Percentiles rank a stretch among this genome's conserved stretches.
Conservation (phyloP, 1,140 invertebrate genomes). For the Aleiodes sp. region DNA sequence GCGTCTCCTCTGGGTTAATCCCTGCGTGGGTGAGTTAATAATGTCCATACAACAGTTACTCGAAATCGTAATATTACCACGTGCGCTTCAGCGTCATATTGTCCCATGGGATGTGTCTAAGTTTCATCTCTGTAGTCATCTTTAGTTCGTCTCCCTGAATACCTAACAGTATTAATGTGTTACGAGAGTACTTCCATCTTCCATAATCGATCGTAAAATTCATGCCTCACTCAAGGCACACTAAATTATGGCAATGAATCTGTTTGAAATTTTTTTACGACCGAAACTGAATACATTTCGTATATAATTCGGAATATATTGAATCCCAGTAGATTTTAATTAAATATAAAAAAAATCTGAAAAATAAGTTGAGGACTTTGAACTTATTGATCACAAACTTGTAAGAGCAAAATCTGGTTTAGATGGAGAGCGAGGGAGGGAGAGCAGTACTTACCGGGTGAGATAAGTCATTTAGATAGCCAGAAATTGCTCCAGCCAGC, state of each 20-base stretch:
- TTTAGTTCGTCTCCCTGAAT: neutral
- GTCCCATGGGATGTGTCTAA: conserved; percentile 10
- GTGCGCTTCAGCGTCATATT: neutral
- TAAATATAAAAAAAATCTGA: neutral
- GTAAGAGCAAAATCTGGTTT: neutral
- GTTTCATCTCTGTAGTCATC: conserved; percentile 4
- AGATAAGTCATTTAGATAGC: conserved; percentile 39
- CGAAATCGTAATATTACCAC: conserved; percentile 1
- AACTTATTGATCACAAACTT: conserved; percentile 21
- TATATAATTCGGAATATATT: too few relatives aligned
- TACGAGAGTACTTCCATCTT: neutral
- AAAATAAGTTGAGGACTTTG: neutral
- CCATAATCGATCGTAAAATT: conserved; percentile 18
- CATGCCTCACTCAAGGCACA: too few relatives aligned
- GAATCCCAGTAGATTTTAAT: too few relatives aligned
- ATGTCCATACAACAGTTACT: neutral
- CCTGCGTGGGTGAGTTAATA: conserved; percentile 83
- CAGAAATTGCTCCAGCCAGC: conserved; percentile 24
- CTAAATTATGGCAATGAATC: too few relatives aligned
- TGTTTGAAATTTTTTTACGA: too few relatives aligned
- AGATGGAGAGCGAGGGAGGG: neutral
- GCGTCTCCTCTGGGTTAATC: conserved; percentile 88
- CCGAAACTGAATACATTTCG: too few relatives aligned
- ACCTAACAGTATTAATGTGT: neutral
- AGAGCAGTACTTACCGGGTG: conserved; percentile 22